A percentile compares a stretch with the other conserved stretches of the same genome.
Evolutionary conservation across 2,113 vertebrate genomes (phyloP).

Genomic region (Colius striatus): DNA sequence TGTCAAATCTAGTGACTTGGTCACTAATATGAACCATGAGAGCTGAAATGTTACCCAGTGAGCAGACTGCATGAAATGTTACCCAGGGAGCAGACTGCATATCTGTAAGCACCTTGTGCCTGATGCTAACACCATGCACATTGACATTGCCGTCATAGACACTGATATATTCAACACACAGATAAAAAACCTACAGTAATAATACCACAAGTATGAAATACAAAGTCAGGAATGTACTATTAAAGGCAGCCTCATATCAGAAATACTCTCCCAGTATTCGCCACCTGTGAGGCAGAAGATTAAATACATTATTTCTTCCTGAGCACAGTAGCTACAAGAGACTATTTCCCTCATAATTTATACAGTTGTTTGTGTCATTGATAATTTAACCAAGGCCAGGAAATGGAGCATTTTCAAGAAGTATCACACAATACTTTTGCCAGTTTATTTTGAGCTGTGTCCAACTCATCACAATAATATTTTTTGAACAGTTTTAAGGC

Average conservation of each 20-base stretch:
- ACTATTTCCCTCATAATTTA: not conserved
- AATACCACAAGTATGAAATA: not conserved
- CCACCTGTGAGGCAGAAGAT: conserved; percentile 2
- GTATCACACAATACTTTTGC: not conserved
- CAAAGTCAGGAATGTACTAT: not conserved
- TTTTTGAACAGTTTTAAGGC: not conserved
- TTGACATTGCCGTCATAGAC: not conserved
- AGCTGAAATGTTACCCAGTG: not conserved
- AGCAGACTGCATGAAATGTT: not conserved
- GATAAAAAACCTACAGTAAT: not conserved
- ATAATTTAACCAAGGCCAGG: not conserved
- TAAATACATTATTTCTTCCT: conserved; percentile 15
- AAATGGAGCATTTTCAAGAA: not conserved
- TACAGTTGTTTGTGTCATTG: not conserved
- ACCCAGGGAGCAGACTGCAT: not conserved
- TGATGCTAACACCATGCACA: not conserved
- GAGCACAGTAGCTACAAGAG: not conserved
- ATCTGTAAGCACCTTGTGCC: not conserved
- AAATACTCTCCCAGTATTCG: not conserved
- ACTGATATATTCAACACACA: not conserved
- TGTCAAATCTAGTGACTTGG: not conserved
- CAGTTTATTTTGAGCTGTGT: not conserved
- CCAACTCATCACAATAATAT: not conserved
- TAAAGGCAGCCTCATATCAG: not conserved
- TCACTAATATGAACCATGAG: not conserved